Evolutionary conservation across 2,888 invertebrate genomes (phyloP).

Genomic region (Carcina quercana): DNA sequence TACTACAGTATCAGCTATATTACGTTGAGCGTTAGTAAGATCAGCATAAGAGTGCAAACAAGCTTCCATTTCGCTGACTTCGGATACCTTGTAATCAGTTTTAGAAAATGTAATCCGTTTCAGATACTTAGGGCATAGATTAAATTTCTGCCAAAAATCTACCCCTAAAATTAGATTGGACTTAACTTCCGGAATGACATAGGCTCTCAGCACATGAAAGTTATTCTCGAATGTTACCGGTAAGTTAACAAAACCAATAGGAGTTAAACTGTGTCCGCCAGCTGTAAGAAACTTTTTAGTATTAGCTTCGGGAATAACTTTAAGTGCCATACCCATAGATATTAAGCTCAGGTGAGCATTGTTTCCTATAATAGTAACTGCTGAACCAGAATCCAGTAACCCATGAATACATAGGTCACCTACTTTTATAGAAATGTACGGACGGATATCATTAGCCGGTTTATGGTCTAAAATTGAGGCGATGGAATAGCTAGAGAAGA

Average conservation of each 20-base stretch:
- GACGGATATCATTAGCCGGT: constrained; percentile 10
- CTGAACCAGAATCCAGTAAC: constrained; percentile 18
- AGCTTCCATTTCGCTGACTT: neutral
- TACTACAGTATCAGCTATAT: constrained; percentile 7
- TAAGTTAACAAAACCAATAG: constrained; percentile 7
- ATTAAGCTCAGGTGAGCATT: constrained; percentile 7
- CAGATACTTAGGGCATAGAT: constrained; percentile 9
- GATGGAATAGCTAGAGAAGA: constrained; percentile 9
- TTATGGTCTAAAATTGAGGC: constrained; percentile 13
- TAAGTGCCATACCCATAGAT: neutral
- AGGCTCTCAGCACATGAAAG: constrained; percentile 5
- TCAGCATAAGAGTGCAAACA: constrained; percentile 6
- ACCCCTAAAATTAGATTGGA: constrained; percentile 15
- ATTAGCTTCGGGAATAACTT: neutral
- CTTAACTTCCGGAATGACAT: constrained; percentile 12
- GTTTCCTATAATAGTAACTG: constrained; percentile 17
- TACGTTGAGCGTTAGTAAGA: constrained; percentile 2
- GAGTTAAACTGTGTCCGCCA: constrained; percentile 7
- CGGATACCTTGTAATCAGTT: neutral
- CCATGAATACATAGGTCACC: constrained; percentile 5
- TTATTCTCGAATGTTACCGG: constrained; percentile 8
- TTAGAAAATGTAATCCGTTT: neutral
- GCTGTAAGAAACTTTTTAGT: constrained; percentile 4
- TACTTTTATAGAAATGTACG: constrained; percentile 13
- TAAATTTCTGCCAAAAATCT: constrained; percentile 16